These are phyloP conservation scores for Cyanistes caeruleus DNA, from an alignment of 2,113 vertebrate species.

Conservation along the genomic window DNA sequence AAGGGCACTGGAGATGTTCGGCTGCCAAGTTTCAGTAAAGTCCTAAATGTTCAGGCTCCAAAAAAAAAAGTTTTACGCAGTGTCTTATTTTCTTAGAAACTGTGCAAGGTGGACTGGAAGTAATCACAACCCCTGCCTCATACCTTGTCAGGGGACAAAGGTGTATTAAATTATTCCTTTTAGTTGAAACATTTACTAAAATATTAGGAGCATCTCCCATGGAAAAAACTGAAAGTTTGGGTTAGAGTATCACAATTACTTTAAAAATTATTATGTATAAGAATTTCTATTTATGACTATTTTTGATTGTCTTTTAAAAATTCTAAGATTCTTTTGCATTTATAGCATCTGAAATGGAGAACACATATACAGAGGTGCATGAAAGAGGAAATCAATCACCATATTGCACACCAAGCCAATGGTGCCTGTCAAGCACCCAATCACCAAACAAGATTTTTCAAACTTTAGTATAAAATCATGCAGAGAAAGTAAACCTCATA, in stretches of 20 bases:
- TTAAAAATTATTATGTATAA: background rate
- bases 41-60: background rate
- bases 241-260: background rate
- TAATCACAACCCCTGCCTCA: background rate
- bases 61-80: background rate
- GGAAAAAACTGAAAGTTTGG: background rate
- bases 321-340: background rate
- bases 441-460: background rate
- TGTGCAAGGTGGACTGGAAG: background rate
- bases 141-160: background rate
- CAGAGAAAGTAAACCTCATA: background rate
- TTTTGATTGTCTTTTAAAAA: background rate
- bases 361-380: accelerated
- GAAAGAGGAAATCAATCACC: background rate
- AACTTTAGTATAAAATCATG: background rate
- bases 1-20: background rate
- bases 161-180: background rate
- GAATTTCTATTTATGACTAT: background rate
- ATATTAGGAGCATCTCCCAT: background rate
- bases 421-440: accelerated
- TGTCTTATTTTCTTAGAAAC: background rate
- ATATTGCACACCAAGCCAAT: background rate
- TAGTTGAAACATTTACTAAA: background rate
- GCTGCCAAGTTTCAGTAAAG: background rate
- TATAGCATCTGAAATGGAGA: background rate